These are phyloP conservation scores for Tachina lurida DNA, from an alignment of 2,888 invertebrate species.

Conservation along the genomic window DNA sequence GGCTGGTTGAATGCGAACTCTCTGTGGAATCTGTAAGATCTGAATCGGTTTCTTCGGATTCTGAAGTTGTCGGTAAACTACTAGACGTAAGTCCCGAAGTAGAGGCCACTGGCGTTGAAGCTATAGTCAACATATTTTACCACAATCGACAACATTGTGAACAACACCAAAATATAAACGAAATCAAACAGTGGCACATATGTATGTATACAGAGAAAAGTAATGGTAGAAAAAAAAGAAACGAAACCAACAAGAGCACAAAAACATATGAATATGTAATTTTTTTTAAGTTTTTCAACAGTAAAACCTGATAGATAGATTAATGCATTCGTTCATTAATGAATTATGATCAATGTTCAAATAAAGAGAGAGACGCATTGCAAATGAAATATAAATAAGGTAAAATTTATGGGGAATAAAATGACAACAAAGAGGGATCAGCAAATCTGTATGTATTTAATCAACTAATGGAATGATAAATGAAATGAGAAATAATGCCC, in stretches of 20 bases:
- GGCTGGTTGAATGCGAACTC: constrained; percentile 82
- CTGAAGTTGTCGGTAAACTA: constrained; percentile 73
- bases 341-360: constrained; percentile 44
- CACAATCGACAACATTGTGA: constrained; percentile 46
- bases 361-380: constrained; percentile 70
- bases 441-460: constrained; percentile 10
- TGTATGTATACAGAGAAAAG: constrained; percentile 14
- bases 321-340: constrained; percentile 25
- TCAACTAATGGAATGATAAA: constrained; percentile 69
- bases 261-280: constrained; percentile 15
- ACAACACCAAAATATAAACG: constrained; percentile 17
- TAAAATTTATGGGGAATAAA: constrained; percentile 32
- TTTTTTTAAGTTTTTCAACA: constrained; percentile 22
- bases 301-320: constrained; percentile 13
- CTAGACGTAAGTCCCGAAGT: constrained; percentile 63
- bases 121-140: constrained; percentile 49
- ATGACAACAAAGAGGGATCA: constrained; percentile 20
- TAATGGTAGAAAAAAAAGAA: neutral
- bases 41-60: constrained; percentile 85
- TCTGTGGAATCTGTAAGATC: constrained; percentile 83
- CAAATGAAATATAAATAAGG: constrained; percentile 46
- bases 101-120: constrained; percentile 56
- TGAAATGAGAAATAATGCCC: constrained; percentile 60
- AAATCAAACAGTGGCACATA: constrained; percentile 9
- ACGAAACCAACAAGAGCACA: constrained; percentile 13